These are phyloP conservation scores for Bolinopsis microptera DNA, from an alignment of 37 sponge, comb jelly and placozoan genomes.

Conservation along the genomic window DNA sequence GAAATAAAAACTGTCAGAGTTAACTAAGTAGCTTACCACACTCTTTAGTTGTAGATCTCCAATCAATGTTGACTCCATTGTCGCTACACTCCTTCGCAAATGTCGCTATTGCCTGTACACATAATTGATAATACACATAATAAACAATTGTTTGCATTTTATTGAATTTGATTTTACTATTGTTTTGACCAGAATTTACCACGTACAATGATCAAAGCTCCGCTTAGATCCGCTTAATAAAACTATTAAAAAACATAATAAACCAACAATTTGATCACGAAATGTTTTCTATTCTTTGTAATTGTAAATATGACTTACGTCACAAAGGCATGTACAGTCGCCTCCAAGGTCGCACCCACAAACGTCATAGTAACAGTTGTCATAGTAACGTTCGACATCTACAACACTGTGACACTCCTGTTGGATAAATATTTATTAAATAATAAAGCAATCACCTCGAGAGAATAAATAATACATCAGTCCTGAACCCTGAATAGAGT, in stretches of 20 bases:
- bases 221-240: not conserved
- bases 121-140: too few relatives aligned
- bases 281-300: too few relatives aligned
- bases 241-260: not conserved
- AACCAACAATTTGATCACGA: not conserved
- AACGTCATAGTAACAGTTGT: constrained; percentile 1
- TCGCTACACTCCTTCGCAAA: not conserved
- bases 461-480: not conserved
- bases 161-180: too few relatives aligned
- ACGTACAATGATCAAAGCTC: not conserved
- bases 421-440: not conserved
- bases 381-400: not conserved
- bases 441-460: not conserved
- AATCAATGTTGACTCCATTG: not conserved
- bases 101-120: constrained; percentile 13
- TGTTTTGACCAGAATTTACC: too few relatives aligned
- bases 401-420: constrained; percentile 30
- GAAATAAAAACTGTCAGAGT: not conserved
- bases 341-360: constrained; percentile 19
- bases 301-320: constrained; percentile 19
- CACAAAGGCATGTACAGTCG: constrained; percentile 19
- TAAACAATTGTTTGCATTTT: too few relatives aligned
- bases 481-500: too few relatives aligned
- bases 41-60: not conserved
- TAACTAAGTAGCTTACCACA: not conserved